Base-by-base conservation (phyloP, 2,888 invertebrate species). In the Rotaria socialis region DNA sequence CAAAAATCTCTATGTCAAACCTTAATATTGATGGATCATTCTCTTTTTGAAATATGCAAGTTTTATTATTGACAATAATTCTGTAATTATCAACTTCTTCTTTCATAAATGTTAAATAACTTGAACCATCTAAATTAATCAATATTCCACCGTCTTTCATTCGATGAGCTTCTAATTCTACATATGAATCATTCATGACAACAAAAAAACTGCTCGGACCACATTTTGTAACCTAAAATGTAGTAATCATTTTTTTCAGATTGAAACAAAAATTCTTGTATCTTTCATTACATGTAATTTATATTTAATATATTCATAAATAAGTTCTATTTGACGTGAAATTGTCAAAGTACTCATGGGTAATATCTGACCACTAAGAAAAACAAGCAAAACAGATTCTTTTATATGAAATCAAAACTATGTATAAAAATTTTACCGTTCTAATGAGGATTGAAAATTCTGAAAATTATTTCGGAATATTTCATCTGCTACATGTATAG, bases 21-120 rank as follows among this genome's bases (percentile, higher is more conserved):
- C 80, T 80, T n/a, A 99, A 91, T 58, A 96, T 93, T 0, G 97
- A 96, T 0, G 99, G 98, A 91, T 99, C 99, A 89, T 97, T 97
- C 91, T 99, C 98, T 91, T 99, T 99, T 87, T 98, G 97, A 90
- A 99, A 97, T 19, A 97, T 94, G 89, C 97, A 97, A 0, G 98
- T 84, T 84, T 86, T 58, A 89, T 91, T 91, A 87, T 90, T 91
- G 85, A 91, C 90, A 1, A 96, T 95, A 86, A 99, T 95, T 43
- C 97, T 93, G 91, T 96, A 98, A 87, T 95, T 94, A 92, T 96
- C 96, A 0, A 97, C 95, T 91, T 98, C 97, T 90, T 99, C 98
- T 89, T 96, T 96, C 93, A 99, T 94, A 91, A 97, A 98, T 0
- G 98, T 97, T 0, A 96, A 97, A 92, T 94, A 96, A 84, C 96